Conservation (phyloP, 1,140 invertebrate genomes). For the Aphelenchoides fujianensis region DNA sequence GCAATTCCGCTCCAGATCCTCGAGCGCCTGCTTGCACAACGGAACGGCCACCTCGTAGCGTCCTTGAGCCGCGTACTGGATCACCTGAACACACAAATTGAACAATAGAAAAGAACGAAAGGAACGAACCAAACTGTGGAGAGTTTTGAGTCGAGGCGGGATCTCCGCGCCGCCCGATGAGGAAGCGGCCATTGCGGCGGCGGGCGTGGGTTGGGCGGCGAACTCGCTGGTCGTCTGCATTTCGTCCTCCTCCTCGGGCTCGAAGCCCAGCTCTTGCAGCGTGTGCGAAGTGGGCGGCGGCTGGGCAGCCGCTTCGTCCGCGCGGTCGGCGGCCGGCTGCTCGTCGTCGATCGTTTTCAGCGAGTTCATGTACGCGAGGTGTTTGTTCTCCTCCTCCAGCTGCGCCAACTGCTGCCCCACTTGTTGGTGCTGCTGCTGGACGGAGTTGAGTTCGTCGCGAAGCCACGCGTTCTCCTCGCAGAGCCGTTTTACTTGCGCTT, state of each 20-base stretch:
- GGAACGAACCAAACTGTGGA: slow-evolving; percentile 76
- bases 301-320: slow-evolving; percentile 31
- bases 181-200: slow-evolving; percentile 79
- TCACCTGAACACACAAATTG: slow-evolving; percentile 68
- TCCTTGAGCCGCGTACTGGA: slow-evolving; percentile 97
- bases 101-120: slow-evolving; percentile 24
- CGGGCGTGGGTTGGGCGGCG: slow-evolving; percentile 56
- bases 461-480: slow-evolving; percentile 95
- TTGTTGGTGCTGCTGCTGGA: slow-evolving; percentile 84
- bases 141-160: slow-evolving; percentile 83
- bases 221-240: slow-evolving; percentile 38
- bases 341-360: slow-evolving; percentile 91
- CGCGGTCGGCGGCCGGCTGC: slow-evolving; percentile 29
- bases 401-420: slow-evolving; percentile 83
- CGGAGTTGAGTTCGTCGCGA: slow-evolving; percentile 91
- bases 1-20: slow-evolving; percentile 96
- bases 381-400: slow-evolving; percentile 95
- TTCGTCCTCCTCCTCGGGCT: slow-evolving; percentile 60
- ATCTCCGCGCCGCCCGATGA: slow-evolving; percentile 97
- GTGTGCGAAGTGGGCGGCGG: slow-evolving; percentile 41
- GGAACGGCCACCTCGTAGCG: slow-evolving; percentile 97
- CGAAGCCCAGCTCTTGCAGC: slow-evolving; percentile 61
- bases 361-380: slow-evolving; percentile 94
- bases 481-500: slow-evolving; percentile 85
- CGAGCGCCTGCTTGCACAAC: slow-evolving; percentile 95